Base-by-base conservation (phyloP, 2,888 invertebrate genomes). In the Meta bourneti region DNA sequence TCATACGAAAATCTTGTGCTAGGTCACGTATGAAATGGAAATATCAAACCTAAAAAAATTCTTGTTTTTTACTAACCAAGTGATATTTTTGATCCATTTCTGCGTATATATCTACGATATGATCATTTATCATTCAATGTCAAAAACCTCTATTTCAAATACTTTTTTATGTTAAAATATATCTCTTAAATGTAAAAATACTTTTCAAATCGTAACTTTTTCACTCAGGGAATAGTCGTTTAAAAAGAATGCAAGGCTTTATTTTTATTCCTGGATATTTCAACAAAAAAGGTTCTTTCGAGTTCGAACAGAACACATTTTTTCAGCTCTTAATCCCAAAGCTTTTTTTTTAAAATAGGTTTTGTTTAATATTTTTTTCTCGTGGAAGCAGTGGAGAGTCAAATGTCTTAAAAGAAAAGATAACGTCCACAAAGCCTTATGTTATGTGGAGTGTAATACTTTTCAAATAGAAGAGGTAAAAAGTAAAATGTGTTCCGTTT, bases 71-170 rank as follows among this genome's bases (percentile, higher is more conserved):
- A 34, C 34, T 34, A 2, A 34, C 34, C 34, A 34, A 34, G 34
- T 34, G 34, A 34, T 34, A 34, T 34, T 9, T 61, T 61, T 9
- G 13, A 61, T 61, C 61, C 11, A 61, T 34, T 61, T 16, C 11
- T 61, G 8, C 61, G 34, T 61, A 9, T 61, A 16, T 61, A 61
- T 16, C 61, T 61, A 8, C 61, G 52, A 52, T 78, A 49, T 52
- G 78, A 52, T 78, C 78, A 78, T 78, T 52, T 51, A 78, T 78
- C 78, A 78, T 78, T 78, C 78, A 78, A 78, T 52, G 78, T 78
- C 78, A 51, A 49, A 78, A 78, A 19, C 52, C 78, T 52, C 52
- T 78, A 19, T 52, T 9, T n/a, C 49, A 49, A 34, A 77, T 61
- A 16, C 61, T 61, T 61, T 61, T 16, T 61, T 11, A 16, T 61